These are phyloP conservation scores for Lophotriccus pileatus DNA, from an alignment of 2,797 vertebrate genomes.

Conservation along the genomic window DNA sequence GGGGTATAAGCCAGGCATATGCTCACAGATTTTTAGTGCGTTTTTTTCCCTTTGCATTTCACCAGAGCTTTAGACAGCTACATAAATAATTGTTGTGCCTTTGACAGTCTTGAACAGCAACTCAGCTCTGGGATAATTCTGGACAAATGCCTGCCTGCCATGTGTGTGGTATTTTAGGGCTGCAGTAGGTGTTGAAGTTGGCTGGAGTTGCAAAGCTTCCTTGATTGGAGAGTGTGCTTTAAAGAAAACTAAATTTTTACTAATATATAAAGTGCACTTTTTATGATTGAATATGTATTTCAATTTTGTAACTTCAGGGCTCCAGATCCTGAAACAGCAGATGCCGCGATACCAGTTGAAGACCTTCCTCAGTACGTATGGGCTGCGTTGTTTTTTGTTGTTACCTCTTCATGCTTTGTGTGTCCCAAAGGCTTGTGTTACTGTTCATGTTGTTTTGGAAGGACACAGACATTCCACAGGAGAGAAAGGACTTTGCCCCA, in stretches of 20 bases:
- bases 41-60: not conserved
- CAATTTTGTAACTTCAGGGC: conserved; percentile 74
- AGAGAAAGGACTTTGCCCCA: not conserved
- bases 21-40: not conserved
- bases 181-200: not conserved
- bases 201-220: not conserved
- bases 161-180: not conserved
- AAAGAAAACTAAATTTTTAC: not conserved
- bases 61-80: not conserved
- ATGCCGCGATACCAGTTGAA: conserved; percentile 86
- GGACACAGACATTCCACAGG: not conserved
- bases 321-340: conserved; percentile 81
- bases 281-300: not conserved
- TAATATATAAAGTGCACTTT: not conserved
- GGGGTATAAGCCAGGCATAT: not conserved
- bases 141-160: not conserved
- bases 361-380: conserved; percentile 85
- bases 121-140: not conserved
- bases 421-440: not conserved
- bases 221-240: not conserved
- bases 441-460: not conserved
- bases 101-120: not conserved
- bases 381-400: not conserved
- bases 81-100: not conserved
- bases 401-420: not conserved